Evolutionary conservation across 2,888 invertebrate genomes (phyloP).

Genomic region (Heliconius cydno): DNA sequence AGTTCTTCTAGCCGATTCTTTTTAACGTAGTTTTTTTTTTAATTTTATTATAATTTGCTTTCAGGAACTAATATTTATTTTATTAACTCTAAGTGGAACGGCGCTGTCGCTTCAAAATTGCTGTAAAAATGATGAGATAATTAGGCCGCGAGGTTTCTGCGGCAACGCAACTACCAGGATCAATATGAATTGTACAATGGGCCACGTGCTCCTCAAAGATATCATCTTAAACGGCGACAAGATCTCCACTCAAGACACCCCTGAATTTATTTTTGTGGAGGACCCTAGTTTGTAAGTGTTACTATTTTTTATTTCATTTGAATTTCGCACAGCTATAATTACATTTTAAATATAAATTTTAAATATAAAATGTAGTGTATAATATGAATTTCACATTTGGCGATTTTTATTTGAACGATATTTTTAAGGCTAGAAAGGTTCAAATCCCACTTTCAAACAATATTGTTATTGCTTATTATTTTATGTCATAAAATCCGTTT

Average conservation of each 20-base stretch:
- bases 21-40: not conserved
- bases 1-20: too few relatives aligned
- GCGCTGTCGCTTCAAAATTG: conserved; percentile 59
- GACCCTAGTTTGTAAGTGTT: conserved; percentile 64
- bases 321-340: too few relatives aligned
- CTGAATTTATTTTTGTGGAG: conserved; percentile 66
- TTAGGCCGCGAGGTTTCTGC: conserved; percentile 58
- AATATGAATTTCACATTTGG: too few relatives aligned
- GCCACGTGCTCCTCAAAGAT: conserved; percentile 67
- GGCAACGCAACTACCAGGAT: conserved; percentile 51
- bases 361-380: too few relatives aligned
- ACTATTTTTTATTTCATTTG: not conserved
- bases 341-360: too few relatives aligned
- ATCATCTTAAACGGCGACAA: conserved; percentile 65
- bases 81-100: conserved; percentile 56
- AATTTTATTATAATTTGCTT: conserved; percentile 47
- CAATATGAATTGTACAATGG: conserved; percentile 63
- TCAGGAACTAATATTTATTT: conserved; percentile 61
- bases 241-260: conserved; percentile 68
- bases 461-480: not conserved
- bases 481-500: not conserved
- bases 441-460: not conserved
- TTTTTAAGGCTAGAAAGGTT: not conserved
- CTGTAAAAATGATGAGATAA: conserved; percentile 61
- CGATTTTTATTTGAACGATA: too few relatives aligned